Percentiles rank a stretch among this genome's conserved stretches.
phyloP scores from a whole-genome alignment of 2,113 vertebrate species.

The Cervus canadensis region DNA sequence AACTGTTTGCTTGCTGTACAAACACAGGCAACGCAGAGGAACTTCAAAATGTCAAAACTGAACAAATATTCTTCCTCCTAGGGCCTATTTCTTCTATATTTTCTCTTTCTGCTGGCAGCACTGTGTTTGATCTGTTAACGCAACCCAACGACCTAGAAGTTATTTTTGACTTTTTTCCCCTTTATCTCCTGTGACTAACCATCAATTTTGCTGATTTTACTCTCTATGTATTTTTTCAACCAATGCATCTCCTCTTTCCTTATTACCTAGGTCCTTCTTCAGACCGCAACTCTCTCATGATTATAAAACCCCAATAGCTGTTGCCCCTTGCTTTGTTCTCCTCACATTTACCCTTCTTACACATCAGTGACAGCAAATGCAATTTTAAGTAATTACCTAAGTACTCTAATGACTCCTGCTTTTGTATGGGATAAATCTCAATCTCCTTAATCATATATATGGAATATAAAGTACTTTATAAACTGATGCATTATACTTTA shows the following conservation, averaged over 20 bases:
- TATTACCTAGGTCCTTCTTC: neutral
- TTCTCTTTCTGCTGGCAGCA: neutral
- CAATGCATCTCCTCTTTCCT: neutral
- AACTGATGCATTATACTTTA: neutral
- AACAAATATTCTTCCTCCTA: neutral
- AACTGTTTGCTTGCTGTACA: neutral
- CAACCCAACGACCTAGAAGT: neutral
- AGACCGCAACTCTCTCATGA: neutral
- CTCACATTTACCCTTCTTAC: neutral
- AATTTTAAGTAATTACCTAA: neutral
- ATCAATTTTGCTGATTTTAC: neutral
- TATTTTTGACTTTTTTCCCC: neutral
- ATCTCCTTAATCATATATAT: neutral
- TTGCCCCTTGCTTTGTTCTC: neutral
- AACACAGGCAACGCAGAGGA: neutral
- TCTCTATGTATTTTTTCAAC: neutral
- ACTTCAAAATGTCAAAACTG: constrained; percentile 8
- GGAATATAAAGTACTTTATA: neutral
- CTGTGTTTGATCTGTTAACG: neutral
- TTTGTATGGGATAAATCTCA: neutral
- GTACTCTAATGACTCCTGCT: neutral
- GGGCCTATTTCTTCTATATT: neutral
- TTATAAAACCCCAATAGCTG: neutral
- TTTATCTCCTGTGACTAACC: neutral
- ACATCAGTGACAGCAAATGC: neutral